Evolutionary conservation across 2,113 vertebrate genomes (phyloP).

Genomic region (Baryphthengus martii): DNA sequence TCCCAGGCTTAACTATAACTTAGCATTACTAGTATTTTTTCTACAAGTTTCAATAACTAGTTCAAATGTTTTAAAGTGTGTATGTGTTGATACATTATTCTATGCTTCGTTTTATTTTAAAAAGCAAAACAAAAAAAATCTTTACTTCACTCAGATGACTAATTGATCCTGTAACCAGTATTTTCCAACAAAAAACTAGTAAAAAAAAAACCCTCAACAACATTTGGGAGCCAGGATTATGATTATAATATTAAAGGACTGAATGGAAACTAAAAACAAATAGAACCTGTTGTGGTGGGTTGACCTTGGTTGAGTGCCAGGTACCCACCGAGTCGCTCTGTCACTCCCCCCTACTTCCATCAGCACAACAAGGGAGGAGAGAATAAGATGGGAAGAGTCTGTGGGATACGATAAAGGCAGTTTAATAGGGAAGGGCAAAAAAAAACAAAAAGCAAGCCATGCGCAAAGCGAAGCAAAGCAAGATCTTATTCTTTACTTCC

Average conservation of each 20-base stretch:
- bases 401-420: too few relatives aligned
- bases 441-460: too few relatives aligned
- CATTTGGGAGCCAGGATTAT: background rate
- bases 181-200: background rate
- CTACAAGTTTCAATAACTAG: background rate
- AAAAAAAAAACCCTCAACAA: background rate
- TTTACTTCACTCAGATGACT: background rate
- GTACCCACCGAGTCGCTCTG: too few relatives aligned
- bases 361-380: too few relatives aligned
- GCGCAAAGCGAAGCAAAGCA: too few relatives aligned
- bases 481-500: too few relatives aligned
- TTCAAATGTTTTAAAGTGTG: background rate
- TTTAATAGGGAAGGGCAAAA: too few relatives aligned
- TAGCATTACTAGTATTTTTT: background rate
- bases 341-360: too few relatives aligned
- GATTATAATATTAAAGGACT: background rate
- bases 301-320: too few relatives aligned
- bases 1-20: background rate
- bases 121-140: background rate
- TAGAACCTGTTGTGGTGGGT: background rate
- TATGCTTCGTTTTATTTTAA: background rate
- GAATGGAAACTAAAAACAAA: background rate
- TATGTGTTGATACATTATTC: background rate
- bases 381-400: too few relatives aligned
- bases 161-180: background rate